These are phyloP conservation scores for Psylliodes chrysocephalus DNA, from an alignment of 2,888 invertebrate genomes.

Conservation along the genomic window DNA sequence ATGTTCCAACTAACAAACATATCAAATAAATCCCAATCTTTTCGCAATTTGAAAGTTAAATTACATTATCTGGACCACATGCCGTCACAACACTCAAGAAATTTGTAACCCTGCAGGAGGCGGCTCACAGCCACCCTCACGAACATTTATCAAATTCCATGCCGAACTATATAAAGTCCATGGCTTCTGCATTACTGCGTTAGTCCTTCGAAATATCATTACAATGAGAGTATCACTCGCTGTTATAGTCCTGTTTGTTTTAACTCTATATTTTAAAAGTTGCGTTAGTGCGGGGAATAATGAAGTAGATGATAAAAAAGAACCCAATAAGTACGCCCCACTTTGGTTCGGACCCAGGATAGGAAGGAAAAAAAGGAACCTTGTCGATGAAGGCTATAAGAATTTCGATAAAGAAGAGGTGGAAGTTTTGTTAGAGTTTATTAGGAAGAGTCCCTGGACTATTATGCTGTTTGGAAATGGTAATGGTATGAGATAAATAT, in stretches of 20 bases:
- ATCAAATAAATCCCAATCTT: not conserved
- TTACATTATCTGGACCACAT: conserved; percentile 14
- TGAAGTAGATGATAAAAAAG: conserved; percentile 27
- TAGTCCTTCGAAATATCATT: not conserved
- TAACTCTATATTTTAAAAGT: conserved; percentile 31
- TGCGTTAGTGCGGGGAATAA: not conserved
- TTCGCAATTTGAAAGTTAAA: not conserved
- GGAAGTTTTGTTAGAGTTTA: conserved; percentile 60
- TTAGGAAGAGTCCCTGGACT: conserved; percentile 62
- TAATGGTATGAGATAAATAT: too few relatives aligned
- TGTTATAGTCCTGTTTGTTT: conserved; percentile 26
- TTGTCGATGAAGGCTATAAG: conserved; percentile 50
- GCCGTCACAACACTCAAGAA: conserved; percentile 35
- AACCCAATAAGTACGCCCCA: conserved; percentile 41
- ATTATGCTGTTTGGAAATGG: conserved; percentile 59
- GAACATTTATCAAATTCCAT: conserved; percentile 40
- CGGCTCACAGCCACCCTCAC: conserved; percentile 47
- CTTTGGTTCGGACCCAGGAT: conserved; percentile 69
- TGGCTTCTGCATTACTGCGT: not conserved
- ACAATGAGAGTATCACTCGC: conserved; percentile 32
- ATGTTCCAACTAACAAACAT: too few relatives aligned
- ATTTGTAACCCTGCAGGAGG: conserved; percentile 50
- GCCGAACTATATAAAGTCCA: conserved; percentile 36
- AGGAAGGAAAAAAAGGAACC: conserved; percentile 64
- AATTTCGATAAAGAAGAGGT: conserved; percentile 51